Percentiles rank a stretch among this genome's conserved stretches.
Conservation (phyloP, 2,888 invertebrate species). For the Cylloceria caligata region DNA sequence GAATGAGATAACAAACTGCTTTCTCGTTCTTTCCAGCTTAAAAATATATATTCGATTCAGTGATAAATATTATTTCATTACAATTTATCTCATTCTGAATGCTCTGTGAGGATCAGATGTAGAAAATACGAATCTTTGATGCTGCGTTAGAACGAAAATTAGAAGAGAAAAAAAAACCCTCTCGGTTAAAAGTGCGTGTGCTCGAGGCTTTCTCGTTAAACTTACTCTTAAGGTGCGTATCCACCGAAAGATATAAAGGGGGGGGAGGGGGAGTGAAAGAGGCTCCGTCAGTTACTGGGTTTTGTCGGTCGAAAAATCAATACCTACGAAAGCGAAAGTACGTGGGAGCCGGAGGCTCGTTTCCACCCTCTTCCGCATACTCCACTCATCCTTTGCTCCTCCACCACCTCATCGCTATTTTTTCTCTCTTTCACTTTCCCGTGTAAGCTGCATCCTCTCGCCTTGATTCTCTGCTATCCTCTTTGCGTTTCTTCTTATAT, state of each 20-base stretch:
- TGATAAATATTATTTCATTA: too few species aligned
- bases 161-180: background rate
- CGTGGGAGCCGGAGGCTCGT: slow-evolving; percentile 55
- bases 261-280: slow-evolving; percentile 36
- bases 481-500: slow-evolving; percentile 47
- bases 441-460: background rate
- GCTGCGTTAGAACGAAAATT: background rate
- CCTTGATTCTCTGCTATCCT: slow-evolving; percentile 29
- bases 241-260: slow-evolving; percentile 51
- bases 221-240: slow-evolving; percentile 64
- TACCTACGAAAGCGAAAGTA: slow-evolving; percentile 75
- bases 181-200: slow-evolving; percentile 39
- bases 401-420: slow-evolving; percentile 28
- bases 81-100: too few species aligned
- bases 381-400: slow-evolving; percentile 67
- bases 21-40: too few species aligned
- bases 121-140: too few species aligned
- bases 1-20: too few species aligned
- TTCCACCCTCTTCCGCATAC: slow-evolving; percentile 58
- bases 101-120: too few species aligned
- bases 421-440: background rate
- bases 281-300: slow-evolving; percentile 73
- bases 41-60: too few species aligned
- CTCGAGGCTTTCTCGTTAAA: slow-evolving; percentile 38
- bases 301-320: slow-evolving; percentile 82